Evolutionary conservation across 2,888 invertebrate genomes (phyloP).

Genomic region (Unio delphinus): DNA sequence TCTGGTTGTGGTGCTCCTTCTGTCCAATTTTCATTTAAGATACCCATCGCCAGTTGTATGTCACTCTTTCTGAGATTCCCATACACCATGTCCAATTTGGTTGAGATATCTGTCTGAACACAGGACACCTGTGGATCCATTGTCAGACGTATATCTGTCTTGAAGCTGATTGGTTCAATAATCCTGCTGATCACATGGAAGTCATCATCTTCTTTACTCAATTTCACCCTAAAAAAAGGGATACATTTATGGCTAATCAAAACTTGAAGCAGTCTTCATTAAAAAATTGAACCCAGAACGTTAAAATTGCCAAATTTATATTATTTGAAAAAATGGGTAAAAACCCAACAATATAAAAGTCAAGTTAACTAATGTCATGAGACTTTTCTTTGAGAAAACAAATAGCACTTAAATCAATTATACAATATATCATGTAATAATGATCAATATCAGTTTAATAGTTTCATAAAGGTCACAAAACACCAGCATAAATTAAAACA

Average conservation of each 20-base stretch:
- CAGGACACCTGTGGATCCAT: constrained; percentile 73
- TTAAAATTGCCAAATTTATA: too few relatives aligned
- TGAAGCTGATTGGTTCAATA: constrained; percentile 81
- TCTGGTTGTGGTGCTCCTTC: constrained; percentile 59
- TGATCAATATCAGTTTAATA: too few relatives aligned
- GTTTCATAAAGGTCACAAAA: too few relatives aligned
- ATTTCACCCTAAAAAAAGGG: constrained; percentile 10
- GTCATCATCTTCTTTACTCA: constrained; percentile 74
- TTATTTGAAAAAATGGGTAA: too few relatives aligned
- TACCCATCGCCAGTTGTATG: constrained; percentile 80
- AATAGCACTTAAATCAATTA: too few relatives aligned
- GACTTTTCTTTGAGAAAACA: too few relatives aligned
- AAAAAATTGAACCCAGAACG: too few relatives aligned
- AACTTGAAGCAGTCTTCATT: not conserved
- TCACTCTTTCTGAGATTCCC: constrained; percentile 84
- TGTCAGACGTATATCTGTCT: constrained; percentile 82
- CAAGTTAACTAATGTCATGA: too few relatives aligned
- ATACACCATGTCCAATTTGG: constrained; percentile 76
- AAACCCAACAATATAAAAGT: too few relatives aligned
- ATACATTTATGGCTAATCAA: not conserved
- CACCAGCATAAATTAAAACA: too few relatives aligned
- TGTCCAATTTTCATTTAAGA: constrained; percentile 82
- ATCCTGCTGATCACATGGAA: constrained; percentile 84
- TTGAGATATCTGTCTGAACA: constrained; percentile 78
- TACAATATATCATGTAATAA: too few relatives aligned